These are phyloP conservation scores for Synergus laeviventris DNA, from an alignment of 2,888 invertebrate species.

Conservation along the genomic window DNA sequence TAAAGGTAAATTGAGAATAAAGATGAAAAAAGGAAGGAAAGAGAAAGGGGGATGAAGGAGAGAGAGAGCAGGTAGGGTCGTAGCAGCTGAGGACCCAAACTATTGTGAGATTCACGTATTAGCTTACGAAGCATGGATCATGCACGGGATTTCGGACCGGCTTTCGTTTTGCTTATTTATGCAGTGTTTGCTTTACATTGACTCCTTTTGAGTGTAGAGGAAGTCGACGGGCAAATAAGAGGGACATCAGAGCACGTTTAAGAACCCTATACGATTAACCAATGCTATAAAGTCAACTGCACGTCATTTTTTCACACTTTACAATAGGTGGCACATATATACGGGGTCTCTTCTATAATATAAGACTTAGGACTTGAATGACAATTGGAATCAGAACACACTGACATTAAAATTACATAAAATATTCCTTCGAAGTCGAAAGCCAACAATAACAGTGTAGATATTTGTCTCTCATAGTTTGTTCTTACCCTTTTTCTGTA, in stretches of 20 bases:
- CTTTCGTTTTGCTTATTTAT: slow-evolving; percentile 48
- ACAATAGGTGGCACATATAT: not conserved
- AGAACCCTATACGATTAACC: slow-evolving; percentile 51
- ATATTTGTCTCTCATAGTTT: too few relatives aligned
- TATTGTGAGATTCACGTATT: slow-evolving; percentile 65
- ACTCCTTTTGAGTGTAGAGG: slow-evolving; percentile 49
- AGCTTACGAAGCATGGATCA: slow-evolving; percentile 48
- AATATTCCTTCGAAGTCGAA: too few relatives aligned
- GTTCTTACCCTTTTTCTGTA: too few relatives aligned
- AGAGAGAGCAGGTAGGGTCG: slow-evolving; percentile 46
- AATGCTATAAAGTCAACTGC: slow-evolving; percentile 46
- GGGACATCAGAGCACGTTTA: slow-evolving; percentile 43
- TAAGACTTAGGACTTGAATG: not conserved
- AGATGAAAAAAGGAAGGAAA: slow-evolving; percentile 22
- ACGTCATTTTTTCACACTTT: slow-evolving; percentile 7
- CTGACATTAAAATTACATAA: not conserved
- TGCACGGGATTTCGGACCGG: slow-evolving; percentile 45
- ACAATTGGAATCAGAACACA: not conserved
- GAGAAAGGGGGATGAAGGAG: slow-evolving; percentile 39
- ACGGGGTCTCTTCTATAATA: not conserved
- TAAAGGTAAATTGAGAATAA: not conserved
- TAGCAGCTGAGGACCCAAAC: slow-evolving; percentile 58
- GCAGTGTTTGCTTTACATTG: slow-evolving; percentile 53
- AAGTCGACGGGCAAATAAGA: slow-evolving; percentile 49
- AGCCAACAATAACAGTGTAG: too few relatives aligned